phyloP scores from a whole-genome alignment of 1,140 invertebrate species.

The Heliconius hewitsoni region DNA sequence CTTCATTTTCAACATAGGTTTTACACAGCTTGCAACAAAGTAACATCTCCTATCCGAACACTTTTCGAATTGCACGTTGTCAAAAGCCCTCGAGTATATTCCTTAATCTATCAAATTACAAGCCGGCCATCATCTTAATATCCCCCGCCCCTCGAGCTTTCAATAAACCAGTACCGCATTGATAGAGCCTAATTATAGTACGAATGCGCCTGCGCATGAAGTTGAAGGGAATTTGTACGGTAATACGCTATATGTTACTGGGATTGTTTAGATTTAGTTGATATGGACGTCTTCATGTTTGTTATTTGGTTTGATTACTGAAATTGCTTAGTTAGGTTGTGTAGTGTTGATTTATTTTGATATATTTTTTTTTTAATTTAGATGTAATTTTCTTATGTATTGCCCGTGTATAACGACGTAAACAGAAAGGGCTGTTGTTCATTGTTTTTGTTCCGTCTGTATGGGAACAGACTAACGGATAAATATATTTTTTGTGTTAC shows the following conservation, averaged over 20 bases:
- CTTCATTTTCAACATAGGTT: background rate
- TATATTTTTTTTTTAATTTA: conserved; percentile 22
- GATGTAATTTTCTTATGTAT: background rate
- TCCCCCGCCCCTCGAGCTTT: conserved; percentile 71
- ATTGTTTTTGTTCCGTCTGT: no score
- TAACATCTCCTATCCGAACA: conserved; percentile 52
- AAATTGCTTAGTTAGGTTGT: conserved; percentile 9
- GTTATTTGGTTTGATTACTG: conserved; percentile 23
- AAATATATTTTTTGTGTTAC: no score
- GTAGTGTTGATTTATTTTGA: background rate
- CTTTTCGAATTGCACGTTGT: conserved; percentile 57
- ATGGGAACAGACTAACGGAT: no score
- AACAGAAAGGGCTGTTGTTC: no score
- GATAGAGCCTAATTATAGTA: conserved; percentile 75
- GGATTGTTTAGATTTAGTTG: conserved; percentile 53
- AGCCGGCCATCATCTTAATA: conserved; percentile 76
- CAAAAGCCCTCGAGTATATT: conserved; percentile 64
- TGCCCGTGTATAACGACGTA: background rate
- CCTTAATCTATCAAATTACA: conserved; percentile 75
- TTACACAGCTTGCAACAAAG: background rate
- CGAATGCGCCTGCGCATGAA: conserved; percentile 47
- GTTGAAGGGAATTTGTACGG: conserved; percentile 59
- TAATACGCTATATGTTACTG: conserved; percentile 54
- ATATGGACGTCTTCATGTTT: conserved; percentile 26
- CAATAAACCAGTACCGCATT: conserved; percentile 72